Base-by-base conservation (phyloP, 2,888 invertebrate species). In the Yponomeuta evonymella region DNA sequence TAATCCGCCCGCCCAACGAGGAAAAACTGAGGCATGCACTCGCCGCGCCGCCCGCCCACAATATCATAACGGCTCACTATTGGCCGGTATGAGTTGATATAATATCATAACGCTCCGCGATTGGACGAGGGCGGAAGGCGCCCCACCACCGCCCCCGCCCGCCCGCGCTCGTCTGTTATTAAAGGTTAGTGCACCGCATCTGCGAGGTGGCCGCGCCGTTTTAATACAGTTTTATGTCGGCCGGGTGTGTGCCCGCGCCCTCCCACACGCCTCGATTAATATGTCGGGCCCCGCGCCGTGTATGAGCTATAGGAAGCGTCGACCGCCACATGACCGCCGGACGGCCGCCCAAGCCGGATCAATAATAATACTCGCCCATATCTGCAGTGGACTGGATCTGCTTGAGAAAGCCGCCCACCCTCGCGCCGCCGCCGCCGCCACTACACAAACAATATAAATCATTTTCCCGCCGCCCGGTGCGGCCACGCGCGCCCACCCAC, bases 51-150 rank as follows among this genome's bases (percentile, higher is more conserved):
- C 86, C 89, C 92, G 91, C 91, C 91, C 87, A 87, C 88, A 92
- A 93, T 93, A 88, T 92, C 92, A 92, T 92, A 91, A 90, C 91
- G 86, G 81, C 81, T 85, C 75, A 84, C 90, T 85, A 94, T 94
- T 92, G 92, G 93, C 81, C 81, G 87, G 87, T 86, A 89, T 88
- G 85, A 86, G 79, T 82, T 92, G 92, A 93, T 94, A 94, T 94
- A 93, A 94, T 94, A 94, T 94, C 94, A 94, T 94, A 94, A 92
- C 93, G 90, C 76, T 78, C 81, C 80, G 83, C 89, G 88, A 93
- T 93, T 93, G 94, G 94, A 78, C 83, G 88, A 87, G 83, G 82
- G 81, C 81, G 76, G 73, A 81, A 78, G 83, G 79, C 79, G 75
- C 76, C 77, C 43, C 82, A 81, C 83, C 86, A 86, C 85, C 83